These are phyloP conservation scores for Megaceryle torquata DNA, from an alignment of 2,113 vertebrate genomes.

Conservation along the genomic window DNA sequence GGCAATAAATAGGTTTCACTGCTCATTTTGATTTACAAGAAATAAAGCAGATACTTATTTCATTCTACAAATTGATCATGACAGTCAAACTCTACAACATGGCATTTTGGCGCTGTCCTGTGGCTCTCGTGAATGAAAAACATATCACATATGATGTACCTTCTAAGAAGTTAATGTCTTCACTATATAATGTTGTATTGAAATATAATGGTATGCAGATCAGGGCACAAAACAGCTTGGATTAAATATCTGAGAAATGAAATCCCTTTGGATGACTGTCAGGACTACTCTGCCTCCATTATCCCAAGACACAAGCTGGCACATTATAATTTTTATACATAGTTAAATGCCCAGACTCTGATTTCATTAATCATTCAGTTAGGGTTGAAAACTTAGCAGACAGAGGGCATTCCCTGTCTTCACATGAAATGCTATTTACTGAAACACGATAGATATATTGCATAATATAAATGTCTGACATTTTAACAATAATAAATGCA, in stretches of 20 bases:
- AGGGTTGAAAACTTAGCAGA: neutral
- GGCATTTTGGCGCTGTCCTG: neutral
- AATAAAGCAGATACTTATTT: slow-evolving; percentile 25
- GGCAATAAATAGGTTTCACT: slow-evolving; percentile 26
- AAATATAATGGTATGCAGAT: neutral
- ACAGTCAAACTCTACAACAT: neutral
- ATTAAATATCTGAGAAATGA: slow-evolving; percentile 36
- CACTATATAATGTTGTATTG: neutral
- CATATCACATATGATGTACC: neutral
- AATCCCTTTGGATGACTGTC: slow-evolving; percentile 17
- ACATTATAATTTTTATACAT: slow-evolving; percentile 34
- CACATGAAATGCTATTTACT: neutral
- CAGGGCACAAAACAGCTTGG: neutral
- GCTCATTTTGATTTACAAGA: slow-evolving; percentile 26
- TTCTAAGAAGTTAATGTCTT: slow-evolving; percentile 1
- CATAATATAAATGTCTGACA: neutral
- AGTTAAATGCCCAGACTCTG: slow-evolving; percentile 26
- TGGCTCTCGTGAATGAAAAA: slow-evolving; percentile 1
- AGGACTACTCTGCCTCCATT: neutral
- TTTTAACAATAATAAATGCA: neutral
- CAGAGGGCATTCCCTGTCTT: neutral
- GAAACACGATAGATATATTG: neutral
- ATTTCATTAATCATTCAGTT: slow-evolving; percentile 51
- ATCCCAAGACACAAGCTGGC: slow-evolving; percentile 9
- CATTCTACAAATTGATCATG: slow-evolving; percentile 8